phyloP scores from a whole-genome alignment of 2,797 vertebrate species.

The Triplophysa yarkandensis region DNA sequence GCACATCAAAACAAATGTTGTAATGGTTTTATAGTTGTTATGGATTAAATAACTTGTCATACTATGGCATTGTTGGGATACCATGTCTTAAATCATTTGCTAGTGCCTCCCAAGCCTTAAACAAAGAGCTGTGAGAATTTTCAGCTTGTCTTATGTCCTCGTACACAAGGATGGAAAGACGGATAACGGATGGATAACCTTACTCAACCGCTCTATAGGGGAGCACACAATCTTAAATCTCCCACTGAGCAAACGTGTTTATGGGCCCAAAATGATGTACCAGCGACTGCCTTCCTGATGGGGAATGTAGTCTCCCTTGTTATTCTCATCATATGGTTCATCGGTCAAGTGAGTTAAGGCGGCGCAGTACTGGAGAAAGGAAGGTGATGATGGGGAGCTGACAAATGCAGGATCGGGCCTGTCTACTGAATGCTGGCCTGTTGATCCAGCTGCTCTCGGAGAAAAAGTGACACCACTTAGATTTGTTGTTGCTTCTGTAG shows the following conservation, averaged over 20 bases:
- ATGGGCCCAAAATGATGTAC: conserved; percentile 25
- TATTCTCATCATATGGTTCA: conserved; percentile 52
- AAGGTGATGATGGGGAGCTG: conserved; percentile 49
- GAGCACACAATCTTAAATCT: conserved; percentile 26
- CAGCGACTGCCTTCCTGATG: conserved; percentile 45
- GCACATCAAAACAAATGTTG: no score
- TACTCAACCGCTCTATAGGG: conserved; percentile 37
- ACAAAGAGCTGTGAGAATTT: conserved; percentile 3
- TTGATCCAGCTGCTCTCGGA: conserved; percentile 43
- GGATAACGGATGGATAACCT: conserved; percentile 57
- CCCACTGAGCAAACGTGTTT: conserved; percentile 26
- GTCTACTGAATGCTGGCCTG: conserved; percentile 50
- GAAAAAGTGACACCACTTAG: conserved; percentile 12
- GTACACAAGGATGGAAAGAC: conserved; percentile 34
- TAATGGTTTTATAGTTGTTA: not conserved
- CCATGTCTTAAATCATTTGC: not conserved
- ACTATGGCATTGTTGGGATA: not conserved
- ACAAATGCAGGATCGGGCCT: conserved; percentile 59
- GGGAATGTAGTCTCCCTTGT: conserved; percentile 45
- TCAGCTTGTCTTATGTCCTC: conserved; percentile 4
- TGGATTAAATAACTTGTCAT: not conserved
- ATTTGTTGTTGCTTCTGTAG: not conserved
- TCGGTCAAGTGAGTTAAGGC: conserved; percentile 52
- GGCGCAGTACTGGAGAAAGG: conserved; percentile 15
- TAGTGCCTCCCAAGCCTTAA: conserved; percentile 22